These are phyloP conservation scores for Entomyzon cyanotis DNA, from an alignment of 2,113 vertebrate species.

Conservation along the genomic window DNA sequence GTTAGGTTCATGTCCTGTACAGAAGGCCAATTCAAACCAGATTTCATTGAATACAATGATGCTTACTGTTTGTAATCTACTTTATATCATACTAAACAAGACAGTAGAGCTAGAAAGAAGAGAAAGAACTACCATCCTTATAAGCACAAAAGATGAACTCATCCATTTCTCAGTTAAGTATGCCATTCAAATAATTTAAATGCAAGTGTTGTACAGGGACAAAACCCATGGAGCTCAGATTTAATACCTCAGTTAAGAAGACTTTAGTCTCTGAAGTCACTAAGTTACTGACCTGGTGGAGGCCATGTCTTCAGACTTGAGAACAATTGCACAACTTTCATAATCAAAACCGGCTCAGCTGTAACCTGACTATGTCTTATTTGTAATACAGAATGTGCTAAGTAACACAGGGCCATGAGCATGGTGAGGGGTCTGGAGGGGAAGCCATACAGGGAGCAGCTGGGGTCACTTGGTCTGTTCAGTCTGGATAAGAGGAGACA, in stretches of 20 bases:
- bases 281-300: rapidly evolving
- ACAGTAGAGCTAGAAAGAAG: neutral
- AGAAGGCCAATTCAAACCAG: neutral
- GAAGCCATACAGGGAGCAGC: neutral
- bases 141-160: neutral
- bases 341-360: neutral
- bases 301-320: neutral
- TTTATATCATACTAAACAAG: neutral
- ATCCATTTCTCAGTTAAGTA: neutral
- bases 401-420: neutral
- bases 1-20: neutral
- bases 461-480: neutral
- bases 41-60: neutral
- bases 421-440: neutral
- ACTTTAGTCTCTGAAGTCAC: neutral
- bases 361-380: neutral
- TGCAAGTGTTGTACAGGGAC: neutral
- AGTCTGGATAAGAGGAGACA: neutral
- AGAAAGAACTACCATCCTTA: neutral
- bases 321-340: neutral
- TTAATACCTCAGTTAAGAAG: neutral
- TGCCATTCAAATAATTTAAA: neutral
- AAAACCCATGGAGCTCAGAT: neutral
- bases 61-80: neutral
- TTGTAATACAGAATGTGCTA: neutral